Conservation (phyloP, 1,140 invertebrate genomes). For the Rhyacophila brunnea region DNA sequence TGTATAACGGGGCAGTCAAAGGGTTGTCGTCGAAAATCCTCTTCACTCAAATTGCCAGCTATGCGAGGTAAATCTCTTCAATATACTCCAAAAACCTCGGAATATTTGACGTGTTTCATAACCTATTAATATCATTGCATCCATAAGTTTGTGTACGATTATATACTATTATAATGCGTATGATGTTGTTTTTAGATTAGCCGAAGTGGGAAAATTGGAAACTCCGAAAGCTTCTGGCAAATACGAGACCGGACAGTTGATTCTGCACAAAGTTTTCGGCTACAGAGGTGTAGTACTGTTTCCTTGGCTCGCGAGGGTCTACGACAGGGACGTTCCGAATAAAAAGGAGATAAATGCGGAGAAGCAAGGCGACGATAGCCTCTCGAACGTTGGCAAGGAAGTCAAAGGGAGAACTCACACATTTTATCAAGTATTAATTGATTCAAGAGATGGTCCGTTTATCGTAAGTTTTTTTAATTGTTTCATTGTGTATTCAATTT, state of each 20-base stretch:
- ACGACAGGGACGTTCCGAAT: constrained; percentile 81
- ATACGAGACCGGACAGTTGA: constrained; percentile 94
- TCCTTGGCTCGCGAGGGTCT: constrained; percentile 92
- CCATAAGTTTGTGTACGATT: neutral
- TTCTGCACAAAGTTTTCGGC: constrained; percentile 93
- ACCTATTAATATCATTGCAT: neutral
- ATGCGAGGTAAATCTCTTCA: constrained; percentile 9
- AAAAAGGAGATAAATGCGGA: constrained; percentile 42
- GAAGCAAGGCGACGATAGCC: constrained; percentile 42
- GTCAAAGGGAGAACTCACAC: constrained; percentile 87
- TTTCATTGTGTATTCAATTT: too few species aligned
- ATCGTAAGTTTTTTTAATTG: constrained; percentile 84
- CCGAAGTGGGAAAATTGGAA: constrained; percentile 65
- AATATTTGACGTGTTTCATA: constrained; percentile 9
- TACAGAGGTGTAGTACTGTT: constrained; percentile 94
- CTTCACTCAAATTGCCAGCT: constrained; percentile 21
- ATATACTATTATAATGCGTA: neutral
- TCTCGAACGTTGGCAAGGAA: constrained; percentile 72
- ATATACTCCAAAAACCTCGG: neutral
- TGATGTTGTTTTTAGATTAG: constrained; percentile 48
- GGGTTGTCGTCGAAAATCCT: constrained; percentile 13
- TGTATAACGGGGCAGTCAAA: constrained; percentile 10
- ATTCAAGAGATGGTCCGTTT: constrained; percentile 92
- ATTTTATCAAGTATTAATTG: constrained; percentile 97
- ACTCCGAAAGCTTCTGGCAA: constrained; percentile 81